phyloP scores from a whole-genome alignment of 1,140 invertebrate species.

The Parapsyche elsis region DNA sequence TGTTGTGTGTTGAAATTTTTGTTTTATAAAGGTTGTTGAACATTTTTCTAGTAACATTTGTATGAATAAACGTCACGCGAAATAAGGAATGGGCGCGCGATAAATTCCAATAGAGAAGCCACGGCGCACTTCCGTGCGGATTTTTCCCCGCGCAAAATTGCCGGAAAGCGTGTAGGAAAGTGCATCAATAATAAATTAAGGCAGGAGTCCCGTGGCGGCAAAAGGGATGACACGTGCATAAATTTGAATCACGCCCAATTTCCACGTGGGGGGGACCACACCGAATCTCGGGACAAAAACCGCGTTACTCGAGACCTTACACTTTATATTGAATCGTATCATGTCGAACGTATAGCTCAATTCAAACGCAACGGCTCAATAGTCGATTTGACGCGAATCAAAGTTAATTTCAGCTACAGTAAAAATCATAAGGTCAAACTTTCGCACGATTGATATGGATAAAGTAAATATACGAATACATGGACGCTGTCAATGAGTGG shows the following conservation, averaged over 20 bases:
- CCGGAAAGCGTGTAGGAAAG: neutral
- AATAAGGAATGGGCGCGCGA: neutral
- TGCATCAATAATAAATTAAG: conserved; percentile 43
- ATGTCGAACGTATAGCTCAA: neutral
- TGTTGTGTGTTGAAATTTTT: neutral
- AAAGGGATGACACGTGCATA: conserved; percentile 46
- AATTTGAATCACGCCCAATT: conserved; percentile 56
- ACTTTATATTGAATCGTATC: neutral
- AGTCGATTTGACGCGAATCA: no score
- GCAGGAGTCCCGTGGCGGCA: conserved; percentile 37
- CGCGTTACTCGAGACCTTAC: no score
- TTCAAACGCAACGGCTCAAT: neutral
- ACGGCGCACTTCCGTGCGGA: neutral
- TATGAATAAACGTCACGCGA: neutral
- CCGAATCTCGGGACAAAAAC: neutral
- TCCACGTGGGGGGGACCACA: neutral
- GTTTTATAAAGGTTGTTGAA: neutral
- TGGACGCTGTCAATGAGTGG: no score
- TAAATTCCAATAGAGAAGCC: neutral
- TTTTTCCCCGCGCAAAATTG: conserved; percentile 1
- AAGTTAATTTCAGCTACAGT: no score
- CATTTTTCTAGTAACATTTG: neutral
- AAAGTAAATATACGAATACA: no score
- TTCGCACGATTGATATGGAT: no score
- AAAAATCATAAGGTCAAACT: no score